Conservation (phyloP, 2,113 vertebrate species). For the Tinamus guttatus region DNA sequence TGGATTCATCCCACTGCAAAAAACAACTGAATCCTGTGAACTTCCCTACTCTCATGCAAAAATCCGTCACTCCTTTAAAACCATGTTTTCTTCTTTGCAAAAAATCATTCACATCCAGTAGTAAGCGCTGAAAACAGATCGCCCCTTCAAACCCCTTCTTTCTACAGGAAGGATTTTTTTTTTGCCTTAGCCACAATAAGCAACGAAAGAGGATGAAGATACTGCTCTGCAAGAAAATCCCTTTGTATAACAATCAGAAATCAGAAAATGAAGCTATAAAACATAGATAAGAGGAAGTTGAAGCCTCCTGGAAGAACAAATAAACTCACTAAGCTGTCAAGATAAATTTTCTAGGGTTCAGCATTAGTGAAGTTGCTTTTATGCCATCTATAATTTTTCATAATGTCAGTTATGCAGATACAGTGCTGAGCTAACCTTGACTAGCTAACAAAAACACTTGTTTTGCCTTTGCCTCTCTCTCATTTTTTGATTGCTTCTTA, state of each 20-base stretch:
- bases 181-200: not conserved
- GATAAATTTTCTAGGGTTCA: slow-evolving; percentile 8
- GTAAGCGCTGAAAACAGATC: not conserved
- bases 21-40: not conserved
- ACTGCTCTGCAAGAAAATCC: slow-evolving; percentile 1
- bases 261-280: slow-evolving; percentile 5
- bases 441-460: not conserved
- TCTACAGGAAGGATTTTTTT: not conserved
- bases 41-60: not conserved
- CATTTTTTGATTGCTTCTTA: slow-evolving; percentile 21
- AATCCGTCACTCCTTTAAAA: not conserved
- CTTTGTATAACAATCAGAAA: not conserved
- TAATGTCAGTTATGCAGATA: not conserved
- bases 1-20: not conserved
- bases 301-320: slow-evolving; percentile 19
- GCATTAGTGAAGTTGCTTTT: slow-evolving; percentile 23
- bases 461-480: not conserved
- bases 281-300: not conserved
- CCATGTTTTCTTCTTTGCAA: not conserved
- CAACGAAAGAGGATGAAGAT: not conserved
- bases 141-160: not conserved
- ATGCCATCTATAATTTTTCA: not conserved
- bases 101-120: not conserved
- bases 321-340: slow-evolving; percentile 9
- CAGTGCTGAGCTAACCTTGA: not conserved